These are phyloP conservation scores for Nephrotoma appendiculata DNA, from an alignment of 2,888 invertebrate species.

Conservation along the genomic window DNA sequence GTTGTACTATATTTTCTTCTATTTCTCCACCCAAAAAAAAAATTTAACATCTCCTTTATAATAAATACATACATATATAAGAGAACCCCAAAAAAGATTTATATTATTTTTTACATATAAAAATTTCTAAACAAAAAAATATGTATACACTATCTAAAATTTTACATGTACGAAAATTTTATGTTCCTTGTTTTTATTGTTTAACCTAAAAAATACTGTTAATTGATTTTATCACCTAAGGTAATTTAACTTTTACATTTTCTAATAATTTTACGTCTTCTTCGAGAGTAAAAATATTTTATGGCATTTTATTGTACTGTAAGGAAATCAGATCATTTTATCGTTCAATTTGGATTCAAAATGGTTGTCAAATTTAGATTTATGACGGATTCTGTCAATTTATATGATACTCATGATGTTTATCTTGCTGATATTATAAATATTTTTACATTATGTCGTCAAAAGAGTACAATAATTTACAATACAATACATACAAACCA, in stretches of 20 bases:
- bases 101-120: background rate
- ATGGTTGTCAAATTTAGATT: background rate
- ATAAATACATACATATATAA: background rate
- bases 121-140: background rate
- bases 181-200: background rate
- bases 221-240: background rate
- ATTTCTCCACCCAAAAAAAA: background rate
- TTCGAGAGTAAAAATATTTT: background rate
- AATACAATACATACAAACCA: no score
- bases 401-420: no score
- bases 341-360: background rate
- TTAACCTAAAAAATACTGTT: background rate
- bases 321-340: background rate
- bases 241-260: background rate
- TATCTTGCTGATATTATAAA: no score
- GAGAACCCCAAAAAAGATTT: background rate
- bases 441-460: no score
- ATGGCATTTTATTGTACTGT: background rate
- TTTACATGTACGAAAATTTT: background rate
- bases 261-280: background rate
- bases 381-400: no score
- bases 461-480: no score
- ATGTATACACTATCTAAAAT: background rate
- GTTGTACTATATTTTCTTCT: background rate
- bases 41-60: background rate